phyloP scores from a whole-genome alignment of 2,113 vertebrate genomes.

The Ondatra zibethicus region DNA sequence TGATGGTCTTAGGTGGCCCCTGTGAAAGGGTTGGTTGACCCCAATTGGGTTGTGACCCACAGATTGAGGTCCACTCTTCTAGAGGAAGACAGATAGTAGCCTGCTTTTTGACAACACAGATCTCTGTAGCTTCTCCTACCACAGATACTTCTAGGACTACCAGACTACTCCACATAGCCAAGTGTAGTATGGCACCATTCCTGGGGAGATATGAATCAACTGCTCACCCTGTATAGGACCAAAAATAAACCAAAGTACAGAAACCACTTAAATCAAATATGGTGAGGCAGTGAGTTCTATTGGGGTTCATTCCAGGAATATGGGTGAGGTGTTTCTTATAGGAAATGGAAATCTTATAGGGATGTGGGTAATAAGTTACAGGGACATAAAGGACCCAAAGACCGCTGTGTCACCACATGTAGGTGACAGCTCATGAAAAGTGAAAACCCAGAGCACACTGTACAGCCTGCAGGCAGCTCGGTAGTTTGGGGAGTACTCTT shows the following conservation, averaged over 20 bases:
- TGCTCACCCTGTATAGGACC: not conserved
- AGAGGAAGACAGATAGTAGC: not conserved
- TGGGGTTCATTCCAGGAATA: not conserved
- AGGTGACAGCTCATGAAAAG: not conserved
- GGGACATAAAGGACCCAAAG: not conserved
- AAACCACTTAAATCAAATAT: not conserved
- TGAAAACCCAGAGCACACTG: not conserved
- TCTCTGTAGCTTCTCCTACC: not conserved
- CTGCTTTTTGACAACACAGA: not conserved
- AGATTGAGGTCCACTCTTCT: not conserved
- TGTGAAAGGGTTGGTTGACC: not conserved
- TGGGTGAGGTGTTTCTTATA: not conserved
- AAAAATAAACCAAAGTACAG: not conserved
- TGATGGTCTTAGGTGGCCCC: not conserved
- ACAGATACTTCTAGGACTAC: not conserved
- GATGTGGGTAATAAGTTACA: not conserved
- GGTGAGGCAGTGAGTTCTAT: not conserved
- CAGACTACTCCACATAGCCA: not conserved
- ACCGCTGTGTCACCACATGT: not conserved
- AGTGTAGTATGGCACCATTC: not conserved
- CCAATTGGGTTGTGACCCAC: not conserved
- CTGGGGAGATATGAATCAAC: not conserved
- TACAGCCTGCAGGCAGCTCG: not conserved
- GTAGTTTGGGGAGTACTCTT: not conserved
- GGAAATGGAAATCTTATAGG: not conserved